A percentile compares a stretch with the other conserved stretches of the same genome.
These are phyloP conservation scores for Euphydryas editha DNA, from an alignment of 2,888 invertebrate genomes.

Conservation along the genomic window DNA sequence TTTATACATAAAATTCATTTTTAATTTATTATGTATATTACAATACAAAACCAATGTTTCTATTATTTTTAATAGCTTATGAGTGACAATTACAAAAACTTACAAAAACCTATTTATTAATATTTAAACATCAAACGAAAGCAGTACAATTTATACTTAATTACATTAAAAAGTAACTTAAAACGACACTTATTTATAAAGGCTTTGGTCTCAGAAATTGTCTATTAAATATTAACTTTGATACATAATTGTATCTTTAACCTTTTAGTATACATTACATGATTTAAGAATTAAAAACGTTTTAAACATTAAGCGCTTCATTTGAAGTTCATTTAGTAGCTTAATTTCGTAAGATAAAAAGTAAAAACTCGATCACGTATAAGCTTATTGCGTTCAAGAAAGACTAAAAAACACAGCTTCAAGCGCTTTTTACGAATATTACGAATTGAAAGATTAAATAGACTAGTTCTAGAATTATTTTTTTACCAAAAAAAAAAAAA, in stretches of 20 bases:
- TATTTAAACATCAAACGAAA: not conserved
- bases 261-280: conserved; percentile 12
- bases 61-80: too few species aligned
- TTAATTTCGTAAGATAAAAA: not conserved
- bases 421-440: too few species aligned
- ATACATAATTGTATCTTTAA: conserved; percentile 23
- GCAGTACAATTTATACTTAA: not conserved
- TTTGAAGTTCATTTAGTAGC: not conserved
- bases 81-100: too few species aligned
- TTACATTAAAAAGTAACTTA: conserved; percentile 19
- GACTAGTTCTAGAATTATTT: too few species aligned
- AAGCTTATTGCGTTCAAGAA: too few species aligned
- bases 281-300: not conserved
- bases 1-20: too few species aligned
- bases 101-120: not conserved
- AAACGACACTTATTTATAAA: conserved; percentile 15
- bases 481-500: too few species aligned
- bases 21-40: too few species aligned
- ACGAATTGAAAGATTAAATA: too few species aligned
- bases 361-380: too few species aligned
- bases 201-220: conserved; percentile 17
- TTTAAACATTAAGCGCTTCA: not conserved
- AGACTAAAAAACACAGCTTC: too few species aligned
- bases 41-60: too few species aligned
- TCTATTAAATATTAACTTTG: conserved; percentile 23